These are phyloP conservation scores for Synanceia verrucosa DNA, from an alignment of 2,797 vertebrate genomes.

Conservation along the genomic window DNA sequence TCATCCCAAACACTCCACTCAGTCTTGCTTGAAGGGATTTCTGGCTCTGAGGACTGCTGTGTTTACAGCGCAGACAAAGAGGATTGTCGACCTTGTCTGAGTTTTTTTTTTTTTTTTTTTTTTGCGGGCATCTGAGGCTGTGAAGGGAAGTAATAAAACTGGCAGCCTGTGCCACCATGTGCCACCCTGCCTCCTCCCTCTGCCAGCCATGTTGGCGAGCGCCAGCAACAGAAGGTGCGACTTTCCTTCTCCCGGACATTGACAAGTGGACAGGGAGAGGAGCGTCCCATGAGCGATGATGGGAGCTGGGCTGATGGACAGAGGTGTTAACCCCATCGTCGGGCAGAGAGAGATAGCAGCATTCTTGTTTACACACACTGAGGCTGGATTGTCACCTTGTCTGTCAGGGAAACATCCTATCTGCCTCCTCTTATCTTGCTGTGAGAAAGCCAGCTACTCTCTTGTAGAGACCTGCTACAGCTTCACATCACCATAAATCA, in stretches of 20 bases:
- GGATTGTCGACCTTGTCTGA: slow-evolving; percentile 47
- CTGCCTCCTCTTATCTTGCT: slow-evolving; percentile 54
- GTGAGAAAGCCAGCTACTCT: slow-evolving; percentile 47
- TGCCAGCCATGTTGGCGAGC: slow-evolving; percentile 36
- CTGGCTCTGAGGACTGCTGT: slow-evolving; percentile 31
- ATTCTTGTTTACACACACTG: slow-evolving; percentile 69
- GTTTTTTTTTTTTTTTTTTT: slow-evolving; percentile 9
- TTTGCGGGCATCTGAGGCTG: not conserved
- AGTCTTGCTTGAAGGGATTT: slow-evolving; percentile 49
- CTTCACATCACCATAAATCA: slow-evolving; percentile 57
- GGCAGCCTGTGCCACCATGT: slow-evolving; percentile 30
- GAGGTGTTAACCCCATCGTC: slow-evolving; percentile 60
- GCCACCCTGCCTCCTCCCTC: slow-evolving; percentile 22
- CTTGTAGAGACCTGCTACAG: slow-evolving; percentile 40
- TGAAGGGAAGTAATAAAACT: slow-evolving; percentile 43
- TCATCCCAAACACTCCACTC: slow-evolving; percentile 43
- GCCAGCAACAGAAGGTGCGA: slow-evolving; percentile 47
- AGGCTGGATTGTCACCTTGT: slow-evolving; percentile 65
- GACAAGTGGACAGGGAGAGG: slow-evolving; percentile 15
- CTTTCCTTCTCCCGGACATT: slow-evolving; percentile 27
- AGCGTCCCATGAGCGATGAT: slow-evolving; percentile 10
- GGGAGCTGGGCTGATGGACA: slow-evolving; percentile 62
- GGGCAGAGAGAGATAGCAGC: slow-evolving; percentile 37
- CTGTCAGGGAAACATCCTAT: slow-evolving; percentile 63
- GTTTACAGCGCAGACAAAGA: slow-evolving; percentile 45